phyloP scores from a whole-genome alignment of 1,140 invertebrate species.

The Cheumatopsyche charites region DNA sequence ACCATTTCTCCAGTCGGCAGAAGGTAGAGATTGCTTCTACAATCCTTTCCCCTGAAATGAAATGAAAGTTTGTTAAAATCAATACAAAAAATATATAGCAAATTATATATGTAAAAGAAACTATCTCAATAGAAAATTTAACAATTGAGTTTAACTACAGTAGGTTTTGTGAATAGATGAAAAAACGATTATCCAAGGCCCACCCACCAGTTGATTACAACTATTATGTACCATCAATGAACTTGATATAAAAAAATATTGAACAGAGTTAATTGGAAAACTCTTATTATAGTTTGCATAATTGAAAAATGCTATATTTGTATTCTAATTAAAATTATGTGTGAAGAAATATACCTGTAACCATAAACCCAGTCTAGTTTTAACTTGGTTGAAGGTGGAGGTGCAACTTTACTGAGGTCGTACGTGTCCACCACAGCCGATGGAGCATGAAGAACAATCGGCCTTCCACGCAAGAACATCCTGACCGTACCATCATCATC shows the following conservation, averaged over 20 bases:
- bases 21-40: constrained; percentile 87
- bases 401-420: constrained; percentile 79
- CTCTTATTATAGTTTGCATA: background rate
- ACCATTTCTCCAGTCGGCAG: constrained; percentile 93
- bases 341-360: constrained; percentile 54
- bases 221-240: constrained; percentile 25
- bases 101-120: background rate
- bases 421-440: constrained; percentile 69
- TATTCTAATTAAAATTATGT: background rate
- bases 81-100: constrained; percentile 65
- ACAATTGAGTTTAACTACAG: background rate
- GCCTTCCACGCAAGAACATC: constrained; percentile 84
- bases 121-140: background rate
- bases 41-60: constrained; percentile 79
- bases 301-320: background rate
- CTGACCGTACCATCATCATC: constrained; percentile 79
- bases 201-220: constrained; percentile 29
- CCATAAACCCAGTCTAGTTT: constrained; percentile 88
- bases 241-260: background rate
- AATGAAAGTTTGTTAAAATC: constrained; percentile 52
- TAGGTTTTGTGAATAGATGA: background rate
- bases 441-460: constrained; percentile 79
- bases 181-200: background rate
- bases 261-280: constrained; percentile 18
- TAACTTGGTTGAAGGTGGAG: constrained; percentile 78